These are phyloP conservation scores for Nothocercus nigrocapillus DNA, from an alignment of 2,113 vertebrate genomes.

Conservation along the genomic window DNA sequence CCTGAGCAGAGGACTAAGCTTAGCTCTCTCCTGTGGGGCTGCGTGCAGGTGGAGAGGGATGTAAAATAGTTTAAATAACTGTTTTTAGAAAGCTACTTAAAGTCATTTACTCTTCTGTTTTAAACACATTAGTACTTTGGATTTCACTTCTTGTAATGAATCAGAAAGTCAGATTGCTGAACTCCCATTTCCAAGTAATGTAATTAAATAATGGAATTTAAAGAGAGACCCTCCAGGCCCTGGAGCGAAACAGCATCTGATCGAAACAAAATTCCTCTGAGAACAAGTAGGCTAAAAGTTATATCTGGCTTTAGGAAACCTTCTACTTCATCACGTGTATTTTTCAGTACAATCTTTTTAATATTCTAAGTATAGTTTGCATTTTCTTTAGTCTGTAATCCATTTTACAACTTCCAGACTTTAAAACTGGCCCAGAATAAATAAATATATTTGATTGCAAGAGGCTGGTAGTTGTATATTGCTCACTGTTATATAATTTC, in stretches of 20 bases:
- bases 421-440: not conserved
- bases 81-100: not conserved
- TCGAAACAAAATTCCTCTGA: not conserved
- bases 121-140: not conserved
- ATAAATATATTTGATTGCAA: not conserved
- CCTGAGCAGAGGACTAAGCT: not conserved
- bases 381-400: not conserved
- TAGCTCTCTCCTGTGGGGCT: not conserved
- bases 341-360: not conserved
- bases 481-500: not conserved
- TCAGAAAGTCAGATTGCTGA: not conserved
- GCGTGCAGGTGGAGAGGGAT: accelerated
- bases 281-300: not conserved
- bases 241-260: not conserved
- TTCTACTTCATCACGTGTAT: not conserved
- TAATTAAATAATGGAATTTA: not conserved
- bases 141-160: not conserved
- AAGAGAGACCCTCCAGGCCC: not conserved
- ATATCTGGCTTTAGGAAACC: not conserved
- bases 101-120: not conserved
- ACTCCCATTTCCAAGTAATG: not conserved
- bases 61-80: not conserved
- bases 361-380: not conserved
- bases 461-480: not conserved
- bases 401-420: not conserved